Base-by-base conservation (phyloP, 2,888 invertebrate genomes). In the Agrotis segetum region DNA sequence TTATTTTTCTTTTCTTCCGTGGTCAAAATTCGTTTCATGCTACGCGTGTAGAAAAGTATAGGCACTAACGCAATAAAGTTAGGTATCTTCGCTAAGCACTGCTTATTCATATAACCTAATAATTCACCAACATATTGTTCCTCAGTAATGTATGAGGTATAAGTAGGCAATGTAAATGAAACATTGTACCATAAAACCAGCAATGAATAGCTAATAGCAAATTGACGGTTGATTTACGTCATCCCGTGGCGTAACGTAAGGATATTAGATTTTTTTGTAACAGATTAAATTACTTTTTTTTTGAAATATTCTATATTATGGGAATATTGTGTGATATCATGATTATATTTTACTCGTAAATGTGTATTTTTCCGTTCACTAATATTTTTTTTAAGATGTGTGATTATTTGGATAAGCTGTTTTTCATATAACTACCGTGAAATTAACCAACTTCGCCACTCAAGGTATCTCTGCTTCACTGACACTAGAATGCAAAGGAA, bases 201-300 rank as follows among this genome's bases (percentile, higher is more conserved):
- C 40, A 14, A 21, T 76, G 69, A 58, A 76, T 61, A 59, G 47
- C 53, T 76, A 60, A 67, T 49, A 56, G 50, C 46, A 44, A 52
- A 77, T 74, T 62, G 71, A 71, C 50, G 74, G 13, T n/a, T 34
- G 77, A 74, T 71, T 62, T 77, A 74, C 56, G 52, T 74, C 61
- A 59, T 69, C 3, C 5, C 29, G 46, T 58, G 17, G 58, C 71
- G 78, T 74, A 70, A 47, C 44, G 24, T 58, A 29, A 58, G 16
- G 52, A 44, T 70, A 71, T 74, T 59, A 49, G 50, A 71, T 71
- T 71, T 71, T 59, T 47, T 58, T 17, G 17, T 46, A 53, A 5
- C 21, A 49, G 40, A 76, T 60, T 34, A 76, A 49, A 73, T 68
- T 65, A 56, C 55, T 50, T 76, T 59, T 49, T 69, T 13, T 58